Conservation (phyloP, 2,113 vertebrate species). For the Mesocricetus auratus region DNA sequence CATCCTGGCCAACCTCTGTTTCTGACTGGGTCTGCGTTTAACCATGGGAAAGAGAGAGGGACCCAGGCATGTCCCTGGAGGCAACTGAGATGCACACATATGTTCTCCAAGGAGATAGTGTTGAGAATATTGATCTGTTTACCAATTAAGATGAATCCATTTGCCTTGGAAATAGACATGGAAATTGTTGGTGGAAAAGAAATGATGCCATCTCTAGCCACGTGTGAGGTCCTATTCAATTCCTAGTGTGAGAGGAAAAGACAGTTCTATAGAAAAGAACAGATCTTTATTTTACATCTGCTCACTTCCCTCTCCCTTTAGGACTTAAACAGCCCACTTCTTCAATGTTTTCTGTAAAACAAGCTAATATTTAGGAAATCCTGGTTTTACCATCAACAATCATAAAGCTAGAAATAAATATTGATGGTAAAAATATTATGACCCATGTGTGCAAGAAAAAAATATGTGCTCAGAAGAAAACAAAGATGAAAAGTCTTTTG, state of each 20-base stretch:
- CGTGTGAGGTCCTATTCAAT: not conserved
- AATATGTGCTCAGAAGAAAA: not conserved
- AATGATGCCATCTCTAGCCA: not conserved
- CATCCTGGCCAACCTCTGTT: not conserved
- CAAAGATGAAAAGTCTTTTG: not conserved
- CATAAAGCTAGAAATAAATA: slow-evolving; percentile 44
- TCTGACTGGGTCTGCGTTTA: not conserved
- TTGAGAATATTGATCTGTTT: not conserved
- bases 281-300: not conserved
- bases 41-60: not conserved
- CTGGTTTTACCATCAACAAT: slow-evolving; percentile 35
- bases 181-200: slow-evolving; percentile 10
- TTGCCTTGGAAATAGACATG: not conserved
- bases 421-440: slow-evolving; percentile 27
- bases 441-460: not conserved
- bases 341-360: slow-evolving; percentile 8
- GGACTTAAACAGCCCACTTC: not conserved
- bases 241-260: not conserved
- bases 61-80: not conserved
- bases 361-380: slow-evolving; percentile 46
- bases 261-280: not conserved
- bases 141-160: not conserved
- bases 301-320: not conserved
- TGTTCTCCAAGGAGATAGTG: not conserved
- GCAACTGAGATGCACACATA: not conserved